Evolutionary conservation across 2,888 invertebrate species (phyloP), one percentile per base, ranked within the genome.

Genomic region (Osedax frankpressi): DNA sequence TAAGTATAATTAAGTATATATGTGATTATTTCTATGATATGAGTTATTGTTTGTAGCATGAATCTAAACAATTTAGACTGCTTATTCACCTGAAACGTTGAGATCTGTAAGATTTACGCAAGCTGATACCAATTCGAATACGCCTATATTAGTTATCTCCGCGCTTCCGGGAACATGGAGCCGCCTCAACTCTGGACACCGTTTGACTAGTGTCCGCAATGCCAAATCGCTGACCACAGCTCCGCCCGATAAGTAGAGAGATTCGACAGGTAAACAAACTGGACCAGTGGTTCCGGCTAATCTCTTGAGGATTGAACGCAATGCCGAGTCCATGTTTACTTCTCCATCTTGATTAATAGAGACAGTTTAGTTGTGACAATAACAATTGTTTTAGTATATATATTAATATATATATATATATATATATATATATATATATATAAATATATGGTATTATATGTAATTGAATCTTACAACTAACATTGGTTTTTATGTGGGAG

Each of bases 61-160:
- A n/a, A n/a, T n/a, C n/a, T n/a, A n/a, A n/a, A n/a, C n/a, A n/a
- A n/a, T n/a, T n/a, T n/a, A n/a, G n/a, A n/a, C n/a, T n/a, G n/a
- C n/a, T n/a, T 25, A 77, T 84, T 86, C 82, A 76, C 92, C 87
- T 86, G 83, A 19, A 73, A 92, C 88, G 85, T 93, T 92, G 70
- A 93, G 88, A 84, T 92, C 91, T 84, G 91, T 90, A 74, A 93
- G 85, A 83, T 91, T 91, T 76, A 89, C 88, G 82, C 92, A 91
- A 81, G 90, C 89, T 2, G 91, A 89, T 73, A 90, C 88, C 6
- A 92, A 87, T 78, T 93, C 92, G 73, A 89, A 89, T 72, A 93
- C 84, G 0, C 91, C 89, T 68, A 89, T 87, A 79, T 92, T 91
- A 71, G 91, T 90, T 79, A 93, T 87, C 75, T 88, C 88, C 71